A percentile compares a stretch with the other conserved stretches of the same genome.
phyloP scores from a whole-genome alignment of 2,888 invertebrate species.

The Limnephilus marmoratus region DNA sequence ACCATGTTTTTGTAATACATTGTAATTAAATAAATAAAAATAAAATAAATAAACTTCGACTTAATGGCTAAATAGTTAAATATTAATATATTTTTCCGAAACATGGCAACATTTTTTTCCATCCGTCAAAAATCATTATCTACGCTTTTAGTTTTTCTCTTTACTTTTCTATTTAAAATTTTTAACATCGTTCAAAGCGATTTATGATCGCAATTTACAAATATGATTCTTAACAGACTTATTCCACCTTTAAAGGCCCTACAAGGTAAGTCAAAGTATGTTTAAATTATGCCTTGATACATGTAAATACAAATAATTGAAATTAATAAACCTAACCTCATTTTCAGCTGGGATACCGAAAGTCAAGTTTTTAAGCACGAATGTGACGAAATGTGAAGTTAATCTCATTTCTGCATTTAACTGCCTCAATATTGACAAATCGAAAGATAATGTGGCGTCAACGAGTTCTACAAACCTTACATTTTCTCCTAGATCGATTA shows the following conservation, averaged over 20 bases:
- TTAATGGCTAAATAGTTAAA: background rate
- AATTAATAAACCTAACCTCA: slow-evolving; percentile 27
- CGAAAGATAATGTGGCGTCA: background rate
- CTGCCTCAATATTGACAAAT: slow-evolving; percentile 3
- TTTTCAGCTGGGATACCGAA: slow-evolving; percentile 36
- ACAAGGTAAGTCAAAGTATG: slow-evolving; percentile 2
- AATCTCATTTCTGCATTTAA: slow-evolving; percentile 47
- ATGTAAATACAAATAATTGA: background rate
- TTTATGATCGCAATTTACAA: background rate
- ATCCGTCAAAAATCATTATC: background rate
- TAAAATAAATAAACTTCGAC: too few species aligned
- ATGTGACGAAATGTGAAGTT: slow-evolving; percentile 6
- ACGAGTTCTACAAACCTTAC: background rate
- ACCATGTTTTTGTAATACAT: too few species aligned
- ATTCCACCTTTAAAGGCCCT: slow-evolving; percentile 2
- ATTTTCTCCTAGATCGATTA: slow-evolving; percentile 57
- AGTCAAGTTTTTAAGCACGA: slow-evolving; percentile 33
- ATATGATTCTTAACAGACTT: slow-evolving; percentile 28
- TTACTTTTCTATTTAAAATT: background rate
- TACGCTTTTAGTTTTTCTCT: background rate
- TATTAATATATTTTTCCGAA: background rate
- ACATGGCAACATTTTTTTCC: slow-evolving; percentile 15
- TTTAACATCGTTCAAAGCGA: background rate
- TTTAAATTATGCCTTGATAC: background rate
- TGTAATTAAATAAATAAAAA: too few species aligned